A percentile compares a stretch with the other conserved stretches of the same genome.
phyloP scores from a whole-genome alignment of 2,888 invertebrate genomes.

The Trichogramma evanescens region DNA sequence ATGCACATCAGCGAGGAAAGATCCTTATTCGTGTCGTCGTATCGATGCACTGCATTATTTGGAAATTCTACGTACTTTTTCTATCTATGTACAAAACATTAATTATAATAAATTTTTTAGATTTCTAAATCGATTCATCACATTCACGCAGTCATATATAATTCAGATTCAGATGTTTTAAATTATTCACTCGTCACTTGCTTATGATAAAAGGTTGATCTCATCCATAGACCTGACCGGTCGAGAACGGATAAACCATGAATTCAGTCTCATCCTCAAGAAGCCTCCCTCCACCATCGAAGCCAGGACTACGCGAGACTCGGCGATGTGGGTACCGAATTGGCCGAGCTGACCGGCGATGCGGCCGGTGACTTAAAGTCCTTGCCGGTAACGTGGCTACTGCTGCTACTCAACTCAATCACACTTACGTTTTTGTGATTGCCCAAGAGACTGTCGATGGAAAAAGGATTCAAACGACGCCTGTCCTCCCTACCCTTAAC shows the following conservation, averaged over 20 bases:
- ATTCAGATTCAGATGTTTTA: too few relatives aligned
- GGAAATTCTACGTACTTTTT: too few relatives aligned
- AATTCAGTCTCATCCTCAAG: background rate
- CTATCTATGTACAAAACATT: too few relatives aligned
- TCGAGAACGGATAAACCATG: background rate
- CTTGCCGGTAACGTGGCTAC: slow-evolving; percentile 25
- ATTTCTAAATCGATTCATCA: too few relatives aligned
- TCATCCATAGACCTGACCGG: slow-evolving; percentile 15
- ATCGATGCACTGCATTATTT: slow-evolving; percentile 7
- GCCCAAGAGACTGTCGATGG: slow-evolving; percentile 75
- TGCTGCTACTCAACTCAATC: slow-evolving; percentile 11
- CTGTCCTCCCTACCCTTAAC: slow-evolving; percentile 55
- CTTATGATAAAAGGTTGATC: slow-evolving; percentile 3
- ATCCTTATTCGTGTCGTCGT: slow-evolving; percentile 10
- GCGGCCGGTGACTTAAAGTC: slow-evolving; percentile 36
- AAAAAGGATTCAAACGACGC: slow-evolving; percentile 74
- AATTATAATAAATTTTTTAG: too few relatives aligned
- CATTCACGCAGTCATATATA: too few relatives aligned
- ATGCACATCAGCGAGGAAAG: background rate
- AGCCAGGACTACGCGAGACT: slow-evolving; percentile 38
- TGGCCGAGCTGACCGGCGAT: slow-evolving; percentile 35
- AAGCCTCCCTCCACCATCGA: slow-evolving; percentile 12
- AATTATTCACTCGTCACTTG: background rate
- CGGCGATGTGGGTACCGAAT: slow-evolving; percentile 39
- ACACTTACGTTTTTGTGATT: slow-evolving; percentile 36